phyloP scores from a whole-genome alignment of 2,797 vertebrate species.

The Sebastes cheni region DNA sequence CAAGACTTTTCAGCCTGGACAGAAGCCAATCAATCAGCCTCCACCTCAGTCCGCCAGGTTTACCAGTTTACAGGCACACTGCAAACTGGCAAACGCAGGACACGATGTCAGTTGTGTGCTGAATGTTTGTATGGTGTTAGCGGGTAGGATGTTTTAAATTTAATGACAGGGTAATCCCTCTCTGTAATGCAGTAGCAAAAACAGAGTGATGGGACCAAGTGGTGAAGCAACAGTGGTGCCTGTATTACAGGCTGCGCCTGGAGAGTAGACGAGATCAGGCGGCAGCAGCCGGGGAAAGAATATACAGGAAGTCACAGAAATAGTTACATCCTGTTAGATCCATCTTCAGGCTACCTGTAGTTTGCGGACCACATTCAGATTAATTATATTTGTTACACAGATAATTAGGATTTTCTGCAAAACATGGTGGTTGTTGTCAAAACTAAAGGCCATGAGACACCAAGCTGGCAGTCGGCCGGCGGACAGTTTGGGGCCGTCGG shows the following conservation, averaged over 20 bases:
- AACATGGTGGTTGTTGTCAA: background rate
- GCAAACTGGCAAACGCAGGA: slow-evolving; percentile 9
- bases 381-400: no score
- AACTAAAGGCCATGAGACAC: accelerated
- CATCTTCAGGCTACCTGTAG: no score
- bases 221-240: background rate
- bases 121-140: background rate
- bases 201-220: slow-evolving; percentile 3
- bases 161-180: slow-evolving; percentile 65
- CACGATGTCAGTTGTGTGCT: background rate
- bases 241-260: no score
- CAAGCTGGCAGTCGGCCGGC: no score
- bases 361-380: no score
- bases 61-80: slow-evolving; percentile 26
- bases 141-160: slow-evolving; percentile 21
- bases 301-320: background rate
- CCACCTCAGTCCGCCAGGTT: slow-evolving; percentile 24
- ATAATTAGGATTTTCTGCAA: background rate
- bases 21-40: slow-evolving; percentile 60
- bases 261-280: no score
- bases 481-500: no score
- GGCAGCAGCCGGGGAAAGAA: no score
- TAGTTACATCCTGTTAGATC: background rate
- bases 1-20: slow-evolving; percentile 59
- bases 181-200: slow-evolving; percentile 54